Percentiles rank a stretch among this genome's conserved stretches.
Conservation (phyloP, 2,888 invertebrate genomes). For the Eupithecia dodoneata region DNA sequence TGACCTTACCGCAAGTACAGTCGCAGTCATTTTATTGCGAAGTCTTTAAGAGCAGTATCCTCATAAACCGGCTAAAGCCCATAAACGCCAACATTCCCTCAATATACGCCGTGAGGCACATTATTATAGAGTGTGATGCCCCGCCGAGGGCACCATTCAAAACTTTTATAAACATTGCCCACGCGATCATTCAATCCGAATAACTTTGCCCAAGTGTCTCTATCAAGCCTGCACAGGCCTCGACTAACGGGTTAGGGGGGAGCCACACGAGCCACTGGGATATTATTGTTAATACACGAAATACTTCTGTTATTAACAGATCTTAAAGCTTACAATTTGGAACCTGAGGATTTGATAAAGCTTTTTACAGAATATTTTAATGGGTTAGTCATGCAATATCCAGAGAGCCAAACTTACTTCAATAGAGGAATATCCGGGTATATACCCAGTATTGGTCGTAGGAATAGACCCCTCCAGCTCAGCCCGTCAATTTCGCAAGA, state of each 20-base stretch:
- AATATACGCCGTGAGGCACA: conserved; percentile 21
- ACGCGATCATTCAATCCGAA: conserved; percentile 30
- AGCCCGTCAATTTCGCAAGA: too few relatives aligned
- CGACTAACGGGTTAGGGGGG: conserved; percentile 14
- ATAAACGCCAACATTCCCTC: conserved; percentile 22
- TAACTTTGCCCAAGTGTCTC: conserved; percentile 27
- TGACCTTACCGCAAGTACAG: background rate
- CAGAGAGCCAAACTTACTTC: background rate
- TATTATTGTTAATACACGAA: background rate
- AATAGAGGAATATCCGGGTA: background rate
- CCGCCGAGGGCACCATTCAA: conserved; percentile 19
- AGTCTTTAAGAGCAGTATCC: background rate
- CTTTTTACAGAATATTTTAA: background rate
- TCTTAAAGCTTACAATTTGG: background rate
- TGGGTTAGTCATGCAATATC: too few relatives aligned
- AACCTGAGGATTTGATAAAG: background rate
- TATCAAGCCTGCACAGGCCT: conserved; percentile 29
- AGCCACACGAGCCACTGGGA: background rate
- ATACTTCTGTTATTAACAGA: background rate
- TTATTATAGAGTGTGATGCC: conserved; percentile 19
- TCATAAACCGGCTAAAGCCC: background rate
- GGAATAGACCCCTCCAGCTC: too few relatives aligned
- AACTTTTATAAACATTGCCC: conserved; percentile 30
- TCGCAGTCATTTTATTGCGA: background rate
- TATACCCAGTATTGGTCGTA: background rate